These are phyloP conservation scores for Leptoclinus maculatus DNA, from an alignment of 2,797 vertebrate species.

Conservation along the genomic window DNA sequence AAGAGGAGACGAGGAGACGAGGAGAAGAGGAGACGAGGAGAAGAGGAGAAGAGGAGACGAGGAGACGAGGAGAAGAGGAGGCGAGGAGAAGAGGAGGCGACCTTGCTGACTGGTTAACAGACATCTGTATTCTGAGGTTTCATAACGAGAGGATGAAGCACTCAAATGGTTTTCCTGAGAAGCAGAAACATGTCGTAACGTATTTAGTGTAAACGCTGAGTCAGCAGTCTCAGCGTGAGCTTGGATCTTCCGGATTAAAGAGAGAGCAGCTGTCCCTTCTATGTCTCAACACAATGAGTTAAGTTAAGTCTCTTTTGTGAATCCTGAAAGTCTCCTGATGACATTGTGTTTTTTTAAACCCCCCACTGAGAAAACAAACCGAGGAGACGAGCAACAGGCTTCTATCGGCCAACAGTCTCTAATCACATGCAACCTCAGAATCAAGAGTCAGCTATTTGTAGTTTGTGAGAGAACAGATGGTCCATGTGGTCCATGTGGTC, in stretches of 20 bases:
- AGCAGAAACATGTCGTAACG: neutral
- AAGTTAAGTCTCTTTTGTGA: no score
- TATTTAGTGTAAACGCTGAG: neutral
- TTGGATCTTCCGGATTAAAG: no score
- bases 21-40: no score
- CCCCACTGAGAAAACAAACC: neutral
- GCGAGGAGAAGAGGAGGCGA: no score
- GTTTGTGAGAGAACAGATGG: constrained; percentile 30
- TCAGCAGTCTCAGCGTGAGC: neutral
- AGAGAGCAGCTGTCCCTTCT: neutral
- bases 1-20: no score
- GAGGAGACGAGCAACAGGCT: neutral
- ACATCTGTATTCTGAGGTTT: neutral
- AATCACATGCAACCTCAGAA: constrained; percentile 21
- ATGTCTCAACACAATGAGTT: neutral
- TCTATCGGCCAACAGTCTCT: neutral
- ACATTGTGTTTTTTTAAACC: neutral
- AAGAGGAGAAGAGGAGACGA: no score
- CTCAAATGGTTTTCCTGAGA: neutral
- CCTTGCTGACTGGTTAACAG: no score
- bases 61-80: no score
- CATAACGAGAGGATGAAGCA: neutral
- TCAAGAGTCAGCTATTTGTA: constrained; percentile 24
- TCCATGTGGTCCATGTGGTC: constrained; percentile 30
- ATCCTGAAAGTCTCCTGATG: neutral